Evolutionary conservation across 2,797 vertebrate species (phyloP), one percentile per base, ranked within the genome.

Genomic region (Hirundo rustica): DNA sequence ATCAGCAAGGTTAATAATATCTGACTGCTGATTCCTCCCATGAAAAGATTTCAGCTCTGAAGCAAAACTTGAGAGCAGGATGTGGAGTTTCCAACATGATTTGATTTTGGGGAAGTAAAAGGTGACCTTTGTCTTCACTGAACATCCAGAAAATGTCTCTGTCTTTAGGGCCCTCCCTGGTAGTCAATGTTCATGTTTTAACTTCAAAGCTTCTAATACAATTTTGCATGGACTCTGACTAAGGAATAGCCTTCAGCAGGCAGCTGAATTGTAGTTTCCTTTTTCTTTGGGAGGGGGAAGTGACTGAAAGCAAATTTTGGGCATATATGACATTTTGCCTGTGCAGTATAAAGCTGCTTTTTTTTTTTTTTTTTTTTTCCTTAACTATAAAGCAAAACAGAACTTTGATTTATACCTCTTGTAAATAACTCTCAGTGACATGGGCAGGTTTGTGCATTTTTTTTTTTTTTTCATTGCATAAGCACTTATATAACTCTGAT

Each of bases 221-320:
- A 94, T 94, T 95, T 96, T 90, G 66, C 77, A 89, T 87, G 89
- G 83, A 38, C 45, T 96, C 77, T 96, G 92, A 64, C 53, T 88
- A 75, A 92, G 88, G 87, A 70, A 85, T 75, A 77, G 89, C 95
- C 95, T 94, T 96, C 92, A 95, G 92, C 88, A 80, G 71, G 60
- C 77, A 61, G 60, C 14, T 81, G 76, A 70, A 8, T 67, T 94
- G 61, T 58, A 12, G 21, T 51, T 67, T 48, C 6, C 25, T 72
- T 60, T 66, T 74, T 76, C 16, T 61, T 66, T 40, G 29, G 23
- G 34, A 17, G 19, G 22, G 16, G 13, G 20, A 87, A 73, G 38
- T 40, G 60, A 60, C 32, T 92, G 74, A 90, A 90, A 90, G 64
- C 22, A 92, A 88, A 90, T 92, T 93, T 92, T 14, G 76, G 77